These are phyloP conservation scores for Echinops telfairi DNA, from an alignment of 2,113 vertebrate genomes.

Conservation along the genomic window DNA sequence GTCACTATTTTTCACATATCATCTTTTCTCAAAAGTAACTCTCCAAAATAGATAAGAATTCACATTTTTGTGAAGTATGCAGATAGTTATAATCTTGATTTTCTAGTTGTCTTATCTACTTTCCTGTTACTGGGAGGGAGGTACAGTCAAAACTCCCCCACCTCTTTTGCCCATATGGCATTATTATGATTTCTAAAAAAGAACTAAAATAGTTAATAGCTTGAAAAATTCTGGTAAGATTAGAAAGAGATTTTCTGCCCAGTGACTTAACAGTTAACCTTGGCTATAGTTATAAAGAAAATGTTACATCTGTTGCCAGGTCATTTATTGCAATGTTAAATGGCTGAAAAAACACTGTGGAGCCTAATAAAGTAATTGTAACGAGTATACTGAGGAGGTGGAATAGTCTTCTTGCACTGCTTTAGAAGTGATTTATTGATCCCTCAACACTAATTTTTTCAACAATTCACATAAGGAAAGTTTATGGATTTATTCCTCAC, in stretches of 20 bases:
- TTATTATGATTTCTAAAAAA: constrained; percentile 49
- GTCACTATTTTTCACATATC: not conserved
- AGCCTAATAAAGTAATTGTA: constrained; percentile 69
- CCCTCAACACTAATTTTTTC: constrained; percentile 69
- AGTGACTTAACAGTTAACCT: constrained; percentile 72
- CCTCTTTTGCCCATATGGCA: not conserved
- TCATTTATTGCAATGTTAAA: constrained; percentile 67
- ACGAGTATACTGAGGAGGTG: constrained; percentile 35
- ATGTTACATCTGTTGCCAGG: constrained; percentile 74
- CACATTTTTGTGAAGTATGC: not conserved
- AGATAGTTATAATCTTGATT: not conserved
- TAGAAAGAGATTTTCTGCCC: constrained; percentile 52
- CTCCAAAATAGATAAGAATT: not conserved
- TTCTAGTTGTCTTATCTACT: not conserved
- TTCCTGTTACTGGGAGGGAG: not conserved
- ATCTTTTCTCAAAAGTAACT: not conserved
- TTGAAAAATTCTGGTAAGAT: constrained; percentile 58
- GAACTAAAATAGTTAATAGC: constrained; percentile 24
- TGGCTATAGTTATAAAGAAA: constrained; percentile 60
- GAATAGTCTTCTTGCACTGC: constrained; percentile 29
- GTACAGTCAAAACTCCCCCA: not conserved
- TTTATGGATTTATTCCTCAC: constrained; percentile 71
- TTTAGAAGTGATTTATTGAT: constrained; percentile 76
- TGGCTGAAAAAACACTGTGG: constrained; percentile 65
- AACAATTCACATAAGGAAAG: constrained; percentile 49